These are phyloP conservation scores for Zaprionus vittiger DNA, from an alignment of 1,140 invertebrate genomes.

Conservation along the genomic window DNA sequence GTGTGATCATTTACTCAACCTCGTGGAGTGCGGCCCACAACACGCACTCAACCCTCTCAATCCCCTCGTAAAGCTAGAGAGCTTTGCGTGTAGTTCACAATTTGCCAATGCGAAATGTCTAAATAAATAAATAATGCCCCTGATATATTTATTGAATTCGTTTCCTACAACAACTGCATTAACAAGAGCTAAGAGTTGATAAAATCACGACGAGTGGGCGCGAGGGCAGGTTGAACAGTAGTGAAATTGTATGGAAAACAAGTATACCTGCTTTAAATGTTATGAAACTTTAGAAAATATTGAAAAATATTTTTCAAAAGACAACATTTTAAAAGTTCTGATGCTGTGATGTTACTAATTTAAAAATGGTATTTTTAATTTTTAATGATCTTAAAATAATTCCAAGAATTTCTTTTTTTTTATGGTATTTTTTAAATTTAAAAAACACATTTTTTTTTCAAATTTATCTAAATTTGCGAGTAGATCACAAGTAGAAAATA, in stretches of 20 bases:
- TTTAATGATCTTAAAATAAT: too few relatives aligned
- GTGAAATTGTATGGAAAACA: not conserved
- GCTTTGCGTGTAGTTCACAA: slow-evolving; percentile 18
- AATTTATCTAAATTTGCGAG: too few relatives aligned
- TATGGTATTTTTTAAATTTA: too few relatives aligned
- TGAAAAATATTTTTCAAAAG: too few relatives aligned
- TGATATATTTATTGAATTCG: slow-evolving; percentile 42
- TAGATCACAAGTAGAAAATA: too few relatives aligned
- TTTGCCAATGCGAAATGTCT: slow-evolving; percentile 27
- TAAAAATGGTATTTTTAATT: too few relatives aligned
- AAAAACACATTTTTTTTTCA: too few relatives aligned
- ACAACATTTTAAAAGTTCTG: too few relatives aligned
- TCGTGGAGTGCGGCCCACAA: not conserved
- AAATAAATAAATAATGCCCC: slow-evolving; percentile 36
- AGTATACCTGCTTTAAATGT: not conserved
- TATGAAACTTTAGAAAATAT: not conserved
- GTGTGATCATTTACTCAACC: slow-evolving; percentile 16
- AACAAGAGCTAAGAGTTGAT: slow-evolving; percentile 33
- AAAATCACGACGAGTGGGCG: not conserved
- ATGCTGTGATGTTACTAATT: too few relatives aligned
- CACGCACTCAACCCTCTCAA: not conserved
- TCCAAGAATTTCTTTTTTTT: too few relatives aligned
- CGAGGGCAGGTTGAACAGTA: slow-evolving; percentile 5
- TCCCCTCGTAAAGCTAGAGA: not conserved
- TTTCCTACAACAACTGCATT: slow-evolving; percentile 33